Conservation (phyloP, 2,113 vertebrate species). For the Centropristis striata region DNA sequence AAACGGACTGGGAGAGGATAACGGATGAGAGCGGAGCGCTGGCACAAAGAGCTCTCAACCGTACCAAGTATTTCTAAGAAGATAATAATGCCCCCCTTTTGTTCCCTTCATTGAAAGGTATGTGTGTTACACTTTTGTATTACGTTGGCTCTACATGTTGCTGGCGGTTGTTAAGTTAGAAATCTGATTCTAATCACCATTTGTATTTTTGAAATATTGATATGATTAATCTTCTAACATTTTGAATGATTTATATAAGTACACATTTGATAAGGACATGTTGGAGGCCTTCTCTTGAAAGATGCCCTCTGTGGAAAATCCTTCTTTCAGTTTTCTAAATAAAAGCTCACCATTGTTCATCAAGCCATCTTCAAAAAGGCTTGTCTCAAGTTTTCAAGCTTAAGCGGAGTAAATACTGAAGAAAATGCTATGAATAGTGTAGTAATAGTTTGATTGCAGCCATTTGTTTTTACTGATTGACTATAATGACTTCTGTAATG, state of each 20-base stretch:
- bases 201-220: too few relatives aligned
- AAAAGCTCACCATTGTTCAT: not conserved
- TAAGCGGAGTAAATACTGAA: not conserved
- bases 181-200: too few relatives aligned
- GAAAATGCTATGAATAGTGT: not conserved
- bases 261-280: not conserved
- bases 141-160: constrained; percentile 3
- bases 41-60: constrained; percentile 97
- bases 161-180: not conserved
- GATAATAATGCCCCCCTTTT: constrained; percentile 51
- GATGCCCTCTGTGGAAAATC: too few relatives aligned
- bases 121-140: constrained; percentile 45
- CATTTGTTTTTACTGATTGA: not conserved
- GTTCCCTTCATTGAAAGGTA: constrained; percentile 81
- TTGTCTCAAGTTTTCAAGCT: not conserved
- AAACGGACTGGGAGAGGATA: constrained; percentile 99
- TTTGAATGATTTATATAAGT: not conserved
- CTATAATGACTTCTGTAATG: not conserved
- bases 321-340: not conserved
- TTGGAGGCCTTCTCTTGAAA: not conserved
- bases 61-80: constrained; percentile 98
- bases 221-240: not conserved
- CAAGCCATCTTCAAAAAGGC: constrained; percentile 7
- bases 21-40: constrained; percentile 97
- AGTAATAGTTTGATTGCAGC: not conserved